Evolutionary conservation across 2,888 invertebrate species (phyloP), one percentile per base, ranked within the genome.

Genomic region (Pristionchus exspectatus): DNA sequence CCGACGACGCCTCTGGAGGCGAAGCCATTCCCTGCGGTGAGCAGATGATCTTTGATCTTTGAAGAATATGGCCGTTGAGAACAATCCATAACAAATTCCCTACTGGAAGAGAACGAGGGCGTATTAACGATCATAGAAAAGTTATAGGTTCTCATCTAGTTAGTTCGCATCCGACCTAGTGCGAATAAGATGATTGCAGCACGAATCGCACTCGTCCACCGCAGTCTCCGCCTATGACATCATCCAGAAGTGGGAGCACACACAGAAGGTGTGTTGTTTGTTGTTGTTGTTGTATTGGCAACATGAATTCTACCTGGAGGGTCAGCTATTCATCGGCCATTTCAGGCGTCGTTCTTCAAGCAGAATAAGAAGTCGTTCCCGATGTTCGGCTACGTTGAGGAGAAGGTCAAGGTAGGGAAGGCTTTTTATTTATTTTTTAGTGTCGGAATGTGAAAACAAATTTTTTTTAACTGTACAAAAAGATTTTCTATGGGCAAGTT

Each of bases 301-400:
- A 63, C 0, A 9, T 50, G 44, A 50, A 9, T 5, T 44, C 9
- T n/a, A 27, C n/a, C 38, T 18, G 27, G 33, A 33, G 14, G 27
- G 18, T 74, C 74, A 18, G 33, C 18, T 2, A 33, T 33, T 74
- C 18, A 74, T 5, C 21, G 30, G 38, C 2, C 2, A 21, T 21
- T 77, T 24, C n/a, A 93, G 72, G 90, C 93, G 27, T 94, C 97
- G 89, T 97, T 97, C 95, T 98, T 97, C 95, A 98, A 98, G 95
- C 97, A 96, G 92, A 97, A 97, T 89, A 97, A 98, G 96, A 97
- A 98, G 90, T 97, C 98, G 94, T 97, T 98, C 95, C 98, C 98
- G 0, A 98, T 99, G 97, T 99, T 97, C 96, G 99, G 98, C 1
- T 97, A 97, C 95, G 97, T 97, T 83, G 98, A 99, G 95, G 98